Conservation (phyloP, 2,888 invertebrate species). For the Eupsilia transversa region DNA sequence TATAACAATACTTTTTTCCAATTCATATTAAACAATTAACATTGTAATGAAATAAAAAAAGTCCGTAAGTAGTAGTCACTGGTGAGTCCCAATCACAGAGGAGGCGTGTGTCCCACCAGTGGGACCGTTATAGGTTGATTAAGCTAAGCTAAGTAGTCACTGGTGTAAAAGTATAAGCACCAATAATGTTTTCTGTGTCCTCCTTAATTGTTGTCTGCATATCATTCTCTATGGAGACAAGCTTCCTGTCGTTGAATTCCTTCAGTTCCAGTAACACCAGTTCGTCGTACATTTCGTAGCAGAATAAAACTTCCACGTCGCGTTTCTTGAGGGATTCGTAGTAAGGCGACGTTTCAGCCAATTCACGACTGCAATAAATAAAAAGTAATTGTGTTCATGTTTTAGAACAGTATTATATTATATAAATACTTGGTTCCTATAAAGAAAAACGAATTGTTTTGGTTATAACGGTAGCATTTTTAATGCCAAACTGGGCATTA, state of each 20-base stretch:
- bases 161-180: conserved; percentile 74
- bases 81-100: no score
- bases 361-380: conserved; percentile 92
- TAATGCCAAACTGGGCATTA: no score
- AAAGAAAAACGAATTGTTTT: no score
- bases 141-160: no score
- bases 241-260: conserved; percentile 93
- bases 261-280: conserved; percentile 97
- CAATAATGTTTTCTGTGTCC: conserved; percentile 91
- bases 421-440: no score
- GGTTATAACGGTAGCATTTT: no score
- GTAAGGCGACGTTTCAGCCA: conserved; percentile 98
- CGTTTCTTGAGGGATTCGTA: conserved; percentile 97
- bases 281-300: conserved; percentile 99
- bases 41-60: neutral
- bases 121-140: no score
- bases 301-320: conserved; percentile 97
- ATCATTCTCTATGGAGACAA: conserved; percentile 98
- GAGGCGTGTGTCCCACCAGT: no score
- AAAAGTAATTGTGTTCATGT: neutral
- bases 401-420: neutral
- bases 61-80: no score
- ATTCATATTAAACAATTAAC: neutral
- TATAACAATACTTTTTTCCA: neutral
- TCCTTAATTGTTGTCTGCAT: conserved; percentile 93